Conservation (phyloP, 53 echinoderm and acorn worm genomes). For the Zoroaster sp. region DNA sequence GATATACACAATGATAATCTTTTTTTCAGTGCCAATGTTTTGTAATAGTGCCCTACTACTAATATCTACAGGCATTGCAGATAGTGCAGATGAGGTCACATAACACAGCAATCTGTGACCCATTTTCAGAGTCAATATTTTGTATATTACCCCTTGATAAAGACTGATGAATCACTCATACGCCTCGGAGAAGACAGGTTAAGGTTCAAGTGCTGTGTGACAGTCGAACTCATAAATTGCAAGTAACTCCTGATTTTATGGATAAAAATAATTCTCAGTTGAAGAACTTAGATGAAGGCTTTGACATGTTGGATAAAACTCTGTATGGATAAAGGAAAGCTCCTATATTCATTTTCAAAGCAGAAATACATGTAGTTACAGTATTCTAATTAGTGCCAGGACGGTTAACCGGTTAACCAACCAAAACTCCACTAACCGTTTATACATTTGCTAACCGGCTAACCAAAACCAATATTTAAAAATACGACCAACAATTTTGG, state of each 20-base stretch:
- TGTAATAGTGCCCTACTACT: background rate
- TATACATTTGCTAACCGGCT: no score
- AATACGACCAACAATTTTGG: no score
- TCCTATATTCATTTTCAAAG: no score
- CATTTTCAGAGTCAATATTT: background rate
- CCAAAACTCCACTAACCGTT: no score
- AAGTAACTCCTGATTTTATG: conserved; percentile 32
- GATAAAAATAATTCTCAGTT: no score
- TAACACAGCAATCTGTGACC: background rate
- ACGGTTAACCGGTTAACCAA: no score
- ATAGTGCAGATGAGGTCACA: background rate
- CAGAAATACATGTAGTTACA: no score
- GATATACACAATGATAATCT: no score
- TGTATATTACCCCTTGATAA: conserved; percentile 31
- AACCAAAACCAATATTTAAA: no score
- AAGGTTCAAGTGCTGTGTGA: conserved; percentile 37
- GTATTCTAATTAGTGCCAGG: no score
- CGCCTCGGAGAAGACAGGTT: conserved; percentile 31
- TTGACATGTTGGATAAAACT: no score
- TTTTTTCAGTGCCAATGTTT: background rate
- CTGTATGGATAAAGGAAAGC: no score
- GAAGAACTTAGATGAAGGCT: background rate
- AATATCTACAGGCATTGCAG: background rate
- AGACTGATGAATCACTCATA: conserved; percentile 23
- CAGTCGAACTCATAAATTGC: conserved; percentile 27